Evolutionary conservation across 2,797 vertebrate species (phyloP).

Genomic region (Eupleurogrammus muticus): DNA sequence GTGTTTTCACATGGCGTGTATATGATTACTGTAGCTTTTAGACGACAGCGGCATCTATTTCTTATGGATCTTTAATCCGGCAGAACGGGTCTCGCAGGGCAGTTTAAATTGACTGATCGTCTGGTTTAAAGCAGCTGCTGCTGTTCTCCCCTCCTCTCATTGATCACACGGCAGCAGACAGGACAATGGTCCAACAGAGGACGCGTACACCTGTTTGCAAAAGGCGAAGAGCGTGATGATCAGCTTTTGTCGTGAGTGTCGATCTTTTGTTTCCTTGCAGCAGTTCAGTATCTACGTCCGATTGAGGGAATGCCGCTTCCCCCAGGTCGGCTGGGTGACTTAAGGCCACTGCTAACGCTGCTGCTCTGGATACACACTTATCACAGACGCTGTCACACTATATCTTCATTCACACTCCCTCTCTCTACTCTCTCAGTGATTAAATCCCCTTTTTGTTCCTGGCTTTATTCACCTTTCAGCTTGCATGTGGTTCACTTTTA

Average conservation of each 20-base stretch:
- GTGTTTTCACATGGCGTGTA: no score
- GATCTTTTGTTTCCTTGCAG: conserved; percentile 20
- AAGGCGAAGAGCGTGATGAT: not conserved
- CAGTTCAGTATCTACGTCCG: conserved; percentile 26
- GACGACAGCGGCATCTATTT: no score
- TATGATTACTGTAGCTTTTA: no score
- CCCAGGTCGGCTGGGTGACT: conserved; percentile 14
- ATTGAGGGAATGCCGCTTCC: conserved; percentile 25
- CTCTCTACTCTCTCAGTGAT: not conserved
- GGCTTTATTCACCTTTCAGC: not conserved
- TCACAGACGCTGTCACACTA: conserved; percentile 11
- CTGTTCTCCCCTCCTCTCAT: conserved; percentile 16
- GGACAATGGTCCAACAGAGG: conserved; percentile 4
- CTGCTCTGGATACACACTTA: conserved; percentile 6
- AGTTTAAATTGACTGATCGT: conserved; percentile 10
- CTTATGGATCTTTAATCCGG: no score
- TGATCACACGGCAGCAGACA: conserved; percentile 17
- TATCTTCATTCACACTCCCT: not conserved
- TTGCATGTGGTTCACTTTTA: not conserved
- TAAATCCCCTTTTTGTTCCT: not conserved
- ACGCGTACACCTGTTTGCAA: not conserved
- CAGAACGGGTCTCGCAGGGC: not conserved
- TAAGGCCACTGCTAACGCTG: conserved; percentile 11
- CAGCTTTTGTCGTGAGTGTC: not conserved
- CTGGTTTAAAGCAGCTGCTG: not conserved